A percentile compares a stretch with the other conserved stretches of the same genome.
Evolutionary conservation across 2,113 vertebrate species (phyloP).

Genomic region (Alouatta palliata): DNA sequence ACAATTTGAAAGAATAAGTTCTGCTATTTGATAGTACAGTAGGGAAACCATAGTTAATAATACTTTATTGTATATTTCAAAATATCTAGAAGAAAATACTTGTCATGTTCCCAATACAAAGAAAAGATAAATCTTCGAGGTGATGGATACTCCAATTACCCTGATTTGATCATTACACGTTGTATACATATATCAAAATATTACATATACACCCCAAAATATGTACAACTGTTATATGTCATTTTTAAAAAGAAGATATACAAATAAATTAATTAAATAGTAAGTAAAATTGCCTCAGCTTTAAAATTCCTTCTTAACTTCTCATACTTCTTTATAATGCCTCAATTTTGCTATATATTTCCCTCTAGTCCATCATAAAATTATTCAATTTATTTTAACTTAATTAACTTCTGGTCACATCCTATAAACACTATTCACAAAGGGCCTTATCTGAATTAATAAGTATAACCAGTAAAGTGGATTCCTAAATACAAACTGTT

Average conservation of each 20-base stretch:
- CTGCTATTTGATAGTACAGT: not conserved
- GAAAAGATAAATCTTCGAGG: not conserved
- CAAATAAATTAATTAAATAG: not conserved
- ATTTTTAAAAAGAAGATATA: not conserved
- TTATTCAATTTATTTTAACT: not conserved
- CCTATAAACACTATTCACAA: not conserved
- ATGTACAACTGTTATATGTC: not conserved
- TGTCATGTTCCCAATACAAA: not conserved
- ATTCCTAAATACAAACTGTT: not conserved
- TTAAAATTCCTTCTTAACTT: not conserved
- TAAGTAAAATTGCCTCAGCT: not conserved
- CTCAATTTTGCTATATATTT: not conserved
- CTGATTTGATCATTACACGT: not conserved
- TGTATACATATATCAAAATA: not conserved
- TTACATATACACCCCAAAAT: not conserved
- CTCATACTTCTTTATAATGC: not conserved
- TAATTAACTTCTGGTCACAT: not conserved
- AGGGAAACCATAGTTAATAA: not conserved
- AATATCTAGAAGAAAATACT: not conserved
- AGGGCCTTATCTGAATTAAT: not conserved
- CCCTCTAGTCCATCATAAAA: not conserved
- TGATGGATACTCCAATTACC: not conserved
- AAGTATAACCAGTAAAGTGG: not conserved
- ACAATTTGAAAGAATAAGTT: not conserved
- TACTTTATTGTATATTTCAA: not conserved